Percentiles rank a stretch among this genome's conserved stretches.
Conservation (phyloP, 1,140 invertebrate species). For the Mizuhopecten yessoensis region DNA sequence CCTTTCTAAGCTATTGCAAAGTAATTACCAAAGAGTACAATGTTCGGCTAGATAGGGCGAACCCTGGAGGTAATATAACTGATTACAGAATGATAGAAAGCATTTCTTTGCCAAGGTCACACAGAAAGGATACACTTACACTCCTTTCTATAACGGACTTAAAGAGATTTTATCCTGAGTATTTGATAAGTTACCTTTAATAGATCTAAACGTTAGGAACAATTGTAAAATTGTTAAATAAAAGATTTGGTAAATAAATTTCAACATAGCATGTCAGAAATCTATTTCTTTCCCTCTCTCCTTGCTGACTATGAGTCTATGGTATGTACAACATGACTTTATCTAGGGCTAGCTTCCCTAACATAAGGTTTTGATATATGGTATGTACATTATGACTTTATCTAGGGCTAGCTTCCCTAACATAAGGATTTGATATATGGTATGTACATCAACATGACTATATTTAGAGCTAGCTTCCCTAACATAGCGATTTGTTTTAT, state of each 20-base stretch:
- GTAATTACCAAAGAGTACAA: constrained; percentile 7
- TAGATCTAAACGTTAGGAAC: neutral
- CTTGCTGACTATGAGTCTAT: neutral
- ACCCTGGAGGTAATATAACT: neutral
- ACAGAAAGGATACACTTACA: neutral
- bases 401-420: neutral
- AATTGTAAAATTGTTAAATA: too few species aligned
- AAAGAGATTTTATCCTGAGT: neutral
- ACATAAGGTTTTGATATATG: too few species aligned
- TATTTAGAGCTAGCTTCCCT: neutral
- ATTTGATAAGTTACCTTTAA: neutral
- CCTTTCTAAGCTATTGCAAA: neutral
- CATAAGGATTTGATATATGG: neutral
- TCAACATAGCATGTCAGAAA: neutral
- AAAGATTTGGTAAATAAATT: neutral
- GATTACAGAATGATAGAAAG: neutral
- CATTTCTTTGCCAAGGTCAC: neutral
- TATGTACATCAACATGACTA: constrained; percentile 15
- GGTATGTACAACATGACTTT: too few species aligned
- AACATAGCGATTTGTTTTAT: neutral
- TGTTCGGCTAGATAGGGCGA: neutral
- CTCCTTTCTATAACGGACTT: neutral
- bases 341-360: too few species aligned
- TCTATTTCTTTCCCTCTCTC: neutral
- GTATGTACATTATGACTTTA: neutral